A percentile compares a stretch with the other conserved stretches of the same genome.
These are phyloP conservation scores for Lasiommata megera DNA, from an alignment of 2,888 invertebrate genomes.

Conservation along the genomic window DNA sequence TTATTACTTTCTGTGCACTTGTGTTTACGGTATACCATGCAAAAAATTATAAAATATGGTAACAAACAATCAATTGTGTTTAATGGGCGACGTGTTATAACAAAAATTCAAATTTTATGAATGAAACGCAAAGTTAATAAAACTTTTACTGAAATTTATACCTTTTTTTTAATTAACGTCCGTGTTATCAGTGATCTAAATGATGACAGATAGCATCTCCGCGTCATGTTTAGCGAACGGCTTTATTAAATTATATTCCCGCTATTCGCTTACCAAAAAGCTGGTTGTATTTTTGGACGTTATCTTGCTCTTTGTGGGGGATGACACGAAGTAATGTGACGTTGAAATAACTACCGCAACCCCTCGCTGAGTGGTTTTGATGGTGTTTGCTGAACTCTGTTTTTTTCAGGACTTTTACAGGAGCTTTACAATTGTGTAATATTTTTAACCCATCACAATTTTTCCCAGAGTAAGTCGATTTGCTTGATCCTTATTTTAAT, in stretches of 20 bases:
- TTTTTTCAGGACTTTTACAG: too few relatives aligned
- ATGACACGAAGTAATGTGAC: slow-evolving; percentile 4
- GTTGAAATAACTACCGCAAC: background rate
- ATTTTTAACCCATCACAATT: too few relatives aligned
- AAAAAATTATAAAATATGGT: too few relatives aligned
- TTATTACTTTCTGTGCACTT: too few relatives aligned
- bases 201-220: slow-evolving; percentile 5
- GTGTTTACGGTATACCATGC: too few relatives aligned
- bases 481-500: too few relatives aligned
- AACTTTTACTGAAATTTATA: slow-evolving; percentile 1
- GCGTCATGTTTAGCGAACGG: background rate
- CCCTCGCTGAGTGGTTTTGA: background rate
- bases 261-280: background rate
- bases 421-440: too few relatives aligned
- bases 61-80: too few relatives aligned
- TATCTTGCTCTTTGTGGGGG: slow-evolving; percentile 6
- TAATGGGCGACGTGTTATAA: too few relatives aligned
- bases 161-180: slow-evolving; percentile 10
- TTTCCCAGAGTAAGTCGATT: too few relatives aligned
- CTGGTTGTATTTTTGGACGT: slow-evolving; percentile 2
- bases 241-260: slow-evolving; percentile 4
- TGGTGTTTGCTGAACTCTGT: background rate
- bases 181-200: slow-evolving; percentile 6
- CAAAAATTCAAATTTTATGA: background rate
- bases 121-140: background rate